These are phyloP conservation scores for Falco berigora DNA, from an alignment of 2,797 vertebrate species.

Conservation along the genomic window DNA sequence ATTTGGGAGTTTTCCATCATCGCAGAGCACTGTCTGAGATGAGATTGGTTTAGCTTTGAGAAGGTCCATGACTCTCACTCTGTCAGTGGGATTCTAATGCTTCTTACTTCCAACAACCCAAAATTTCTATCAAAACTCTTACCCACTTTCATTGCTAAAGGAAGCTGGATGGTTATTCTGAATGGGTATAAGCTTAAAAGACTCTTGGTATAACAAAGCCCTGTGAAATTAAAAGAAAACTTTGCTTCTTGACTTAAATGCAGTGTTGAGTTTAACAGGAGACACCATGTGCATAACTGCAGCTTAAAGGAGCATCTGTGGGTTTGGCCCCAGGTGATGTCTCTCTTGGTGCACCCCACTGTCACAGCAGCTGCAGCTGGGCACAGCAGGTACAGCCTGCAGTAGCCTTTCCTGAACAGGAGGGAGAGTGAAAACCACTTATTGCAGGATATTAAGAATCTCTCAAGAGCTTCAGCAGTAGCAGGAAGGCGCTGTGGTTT, in stretches of 20 bases:
- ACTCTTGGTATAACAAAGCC: not conserved
- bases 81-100: not conserved
- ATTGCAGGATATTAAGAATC: not conserved
- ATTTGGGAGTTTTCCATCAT: not conserved
- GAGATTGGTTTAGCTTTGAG: not conserved
- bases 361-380: too few species aligned
- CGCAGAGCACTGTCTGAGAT: not conserved
- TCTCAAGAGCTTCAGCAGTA: not conserved
- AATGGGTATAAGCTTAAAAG: not conserved
- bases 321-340: not conserved
- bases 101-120: not conserved
- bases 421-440: not conserved
- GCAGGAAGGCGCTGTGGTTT: not conserved
- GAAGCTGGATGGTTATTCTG: not conserved
- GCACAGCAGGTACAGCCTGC: not conserved
- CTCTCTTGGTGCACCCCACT: rapidly evolving
- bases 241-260: not conserved
- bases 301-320: not conserved
- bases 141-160: not conserved
- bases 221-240: not conserved
- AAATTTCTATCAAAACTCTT: not conserved
- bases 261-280: not conserved
- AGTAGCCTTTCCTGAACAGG: not conserved
- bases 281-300: not conserved
- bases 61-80: not conserved